Percentiles rank a stretch among this genome's conserved stretches.
Evolutionary conservation across 2,797 vertebrate genomes (phyloP).

Genomic region (Heteromormyrus szaboi): DNA sequence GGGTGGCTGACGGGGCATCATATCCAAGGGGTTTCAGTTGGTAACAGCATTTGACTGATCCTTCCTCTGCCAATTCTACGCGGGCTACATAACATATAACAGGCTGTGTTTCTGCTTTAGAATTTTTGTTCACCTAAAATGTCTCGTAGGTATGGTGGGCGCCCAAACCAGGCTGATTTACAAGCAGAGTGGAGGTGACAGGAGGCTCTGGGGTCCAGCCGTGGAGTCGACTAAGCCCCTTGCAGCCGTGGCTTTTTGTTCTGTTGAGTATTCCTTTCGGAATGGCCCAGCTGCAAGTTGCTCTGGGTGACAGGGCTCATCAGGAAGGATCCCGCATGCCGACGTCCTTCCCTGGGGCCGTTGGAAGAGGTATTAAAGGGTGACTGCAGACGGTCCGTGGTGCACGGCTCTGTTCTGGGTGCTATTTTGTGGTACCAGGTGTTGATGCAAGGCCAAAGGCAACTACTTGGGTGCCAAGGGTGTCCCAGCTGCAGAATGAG

Average conservation of each 20-base stretch:
- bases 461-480: background rate
- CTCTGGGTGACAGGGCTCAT: background rate
- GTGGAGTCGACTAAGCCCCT: background rate
- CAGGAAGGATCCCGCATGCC: background rate
- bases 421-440: background rate
- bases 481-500: background rate
- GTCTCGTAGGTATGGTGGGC: background rate
- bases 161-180: background rate
- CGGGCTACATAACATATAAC: background rate
- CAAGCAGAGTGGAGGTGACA: background rate
- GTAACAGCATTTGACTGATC: background rate
- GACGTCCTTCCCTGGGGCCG: background rate
- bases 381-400: background rate
- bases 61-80: background rate
- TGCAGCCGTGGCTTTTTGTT: background rate
- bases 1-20: background rate
- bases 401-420: background rate
- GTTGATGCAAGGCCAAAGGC: background rate
- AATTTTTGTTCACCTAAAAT: background rate
- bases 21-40: background rate
- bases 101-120: background rate
- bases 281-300: background rate
- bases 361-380: background rate
- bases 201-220: background rate
- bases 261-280: background rate